Base-by-base conservation (phyloP, 2,113 vertebrate species). In the Daphoenositta chrysoptera region DNA sequence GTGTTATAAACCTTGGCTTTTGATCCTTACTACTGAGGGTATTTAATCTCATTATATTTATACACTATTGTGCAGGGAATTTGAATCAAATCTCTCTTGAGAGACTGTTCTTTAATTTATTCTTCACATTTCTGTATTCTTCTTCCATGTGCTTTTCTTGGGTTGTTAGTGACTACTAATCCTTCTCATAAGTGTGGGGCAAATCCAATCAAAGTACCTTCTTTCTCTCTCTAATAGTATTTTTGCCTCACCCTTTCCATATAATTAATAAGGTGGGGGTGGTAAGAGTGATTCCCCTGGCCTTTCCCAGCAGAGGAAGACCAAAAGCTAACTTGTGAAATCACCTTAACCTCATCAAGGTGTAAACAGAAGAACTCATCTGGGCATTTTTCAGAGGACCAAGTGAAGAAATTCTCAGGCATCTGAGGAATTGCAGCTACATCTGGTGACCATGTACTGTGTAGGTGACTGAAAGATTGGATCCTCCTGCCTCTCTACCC, bases 31-130 rank as follows among this genome's bases (percentile, higher is more conserved):
- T 82, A 75, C 73, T 69, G 5, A 44, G 95, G 81, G 78, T 60
- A 76, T 94, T 90, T 91, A 83, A 87, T 91, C 78, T 91, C 33
- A 48, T 84, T 93, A 61, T 76, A 71, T 72, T 75, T 93, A 48
- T 64, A 79, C 35, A 53, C 15, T 83, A 23, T 64, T 82, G 24
- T 23, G 20, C 15, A 56, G 50, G 31, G 22, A 87, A 26, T 75
- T 57, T 72, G n/a, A 48, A 75, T 64, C 23, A 70, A 87, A 54
- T 89, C 5, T 78, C 24, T 75, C 84, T 87, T 54, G 27, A 44
- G 48, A 87, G 37, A 17, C 5, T 65, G 3, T 47, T 94, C 44
- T 57, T 95, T 81, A 66, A 79, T 82, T 81, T 71, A 84, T 51
- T 69, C 10, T 77, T 81, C 33, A 9, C 48, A 64, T 57, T 65